A percentile compares a stretch with the other conserved stretches of the same genome.
phyloP scores from a whole-genome alignment of 2,797 vertebrate species.

The Danio tinwini region DNA sequence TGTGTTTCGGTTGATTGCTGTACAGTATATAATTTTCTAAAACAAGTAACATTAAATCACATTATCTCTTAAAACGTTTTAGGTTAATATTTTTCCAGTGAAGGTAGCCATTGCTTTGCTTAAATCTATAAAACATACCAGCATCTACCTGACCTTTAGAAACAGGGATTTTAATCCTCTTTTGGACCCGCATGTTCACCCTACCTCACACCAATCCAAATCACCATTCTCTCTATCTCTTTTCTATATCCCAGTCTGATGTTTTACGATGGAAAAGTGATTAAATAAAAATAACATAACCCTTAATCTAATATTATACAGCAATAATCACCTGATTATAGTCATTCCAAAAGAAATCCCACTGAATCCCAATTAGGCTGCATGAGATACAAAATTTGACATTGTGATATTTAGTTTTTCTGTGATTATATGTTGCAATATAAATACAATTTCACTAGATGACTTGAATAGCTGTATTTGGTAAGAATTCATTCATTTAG shows the following conservation, averaged over 20 bases:
- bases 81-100: conserved; percentile 10
- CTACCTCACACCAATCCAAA: conserved; percentile 16
- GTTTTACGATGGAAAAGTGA: conserved; percentile 11
- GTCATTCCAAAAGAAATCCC: background rate
- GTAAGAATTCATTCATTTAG: no score
- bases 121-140: conserved; percentile 11
- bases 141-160: conserved; percentile 53
- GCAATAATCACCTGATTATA: conserved; percentile 16
- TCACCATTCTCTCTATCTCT: background rate
- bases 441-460: no score
- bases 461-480: no score
- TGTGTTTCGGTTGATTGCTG: no score
- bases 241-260: conserved; percentile 12
- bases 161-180: conserved; percentile 38
- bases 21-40: no score
- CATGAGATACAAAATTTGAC: no score
- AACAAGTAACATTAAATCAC: no score
- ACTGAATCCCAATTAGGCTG: background rate
- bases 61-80: background rate
- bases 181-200: conserved; percentile 45
- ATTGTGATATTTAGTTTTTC: no score
- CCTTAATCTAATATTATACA: conserved; percentile 19
- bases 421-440: no score
- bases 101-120: background rate
- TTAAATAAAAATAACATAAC: conserved; percentile 16